Evolutionary conservation across 2,888 invertebrate species (phyloP).

Genomic region (Polymixis lichenea): DNA sequence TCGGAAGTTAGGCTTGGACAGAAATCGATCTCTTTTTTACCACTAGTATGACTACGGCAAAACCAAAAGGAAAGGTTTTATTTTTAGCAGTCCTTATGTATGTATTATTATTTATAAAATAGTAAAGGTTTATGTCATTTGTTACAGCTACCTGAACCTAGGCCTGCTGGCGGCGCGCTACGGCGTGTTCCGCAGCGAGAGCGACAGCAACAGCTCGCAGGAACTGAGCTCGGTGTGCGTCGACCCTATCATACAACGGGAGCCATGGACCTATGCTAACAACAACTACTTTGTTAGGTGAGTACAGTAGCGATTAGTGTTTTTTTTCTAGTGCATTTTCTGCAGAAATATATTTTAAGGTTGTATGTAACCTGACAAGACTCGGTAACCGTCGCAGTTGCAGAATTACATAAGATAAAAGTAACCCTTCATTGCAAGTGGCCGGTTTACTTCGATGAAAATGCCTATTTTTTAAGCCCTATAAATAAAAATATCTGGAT

Average conservation of each 20-base stretch:
- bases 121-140: not conserved
- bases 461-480: no score
- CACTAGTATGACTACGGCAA: no score
- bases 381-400: no score
- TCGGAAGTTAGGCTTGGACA: not conserved
- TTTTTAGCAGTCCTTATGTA: no score
- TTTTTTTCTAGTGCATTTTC: no score
- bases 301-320: not conserved
- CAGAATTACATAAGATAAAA: no score
- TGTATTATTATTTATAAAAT: not conserved
- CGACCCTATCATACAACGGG: slow-evolving; percentile 93
- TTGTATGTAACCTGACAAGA: no score
- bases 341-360: no score
- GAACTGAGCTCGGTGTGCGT: slow-evolving; percentile 93
- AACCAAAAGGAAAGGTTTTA: no score
- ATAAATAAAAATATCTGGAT: no score
- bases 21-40: not conserved
- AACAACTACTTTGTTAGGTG: slow-evolving; percentile 93
- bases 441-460: no score
- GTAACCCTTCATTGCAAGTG: no score
- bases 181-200: slow-evolving; percentile 91
- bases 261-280: slow-evolving; percentile 94
- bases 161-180: slow-evolving; percentile 98
- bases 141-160: slow-evolving; percentile 95
- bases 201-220: slow-evolving; percentile 79